Conservation (phyloP, 1,140 invertebrate species). For the Zaprionus kolodkinae region DNA sequence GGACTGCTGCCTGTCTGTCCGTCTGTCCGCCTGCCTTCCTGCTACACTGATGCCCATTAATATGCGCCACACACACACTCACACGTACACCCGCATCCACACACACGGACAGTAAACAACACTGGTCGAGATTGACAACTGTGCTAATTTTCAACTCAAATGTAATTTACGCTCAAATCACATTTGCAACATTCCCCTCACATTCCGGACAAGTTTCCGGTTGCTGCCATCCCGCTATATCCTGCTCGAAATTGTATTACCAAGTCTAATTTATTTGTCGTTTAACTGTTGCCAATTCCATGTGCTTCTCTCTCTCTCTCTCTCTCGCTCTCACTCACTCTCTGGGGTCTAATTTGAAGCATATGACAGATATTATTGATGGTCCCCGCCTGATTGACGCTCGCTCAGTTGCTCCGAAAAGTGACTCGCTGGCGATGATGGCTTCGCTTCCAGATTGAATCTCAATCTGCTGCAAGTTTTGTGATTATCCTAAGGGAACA, state of each 20-base stretch:
- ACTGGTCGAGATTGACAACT: constrained; percentile 69
- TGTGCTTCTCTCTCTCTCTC: neutral
- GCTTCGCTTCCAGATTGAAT: constrained; percentile 11
- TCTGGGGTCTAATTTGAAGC: constrained; percentile 20
- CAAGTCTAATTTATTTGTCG: constrained; percentile 77
- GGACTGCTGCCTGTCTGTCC: neutral
- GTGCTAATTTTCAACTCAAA: constrained; percentile 78
- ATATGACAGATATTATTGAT: constrained; percentile 44
- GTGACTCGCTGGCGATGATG: neutral
- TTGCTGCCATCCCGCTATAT: neutral
- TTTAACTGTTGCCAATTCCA: constrained; percentile 70
- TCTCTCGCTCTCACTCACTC: neutral
- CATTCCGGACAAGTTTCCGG: constrained; percentile 3
- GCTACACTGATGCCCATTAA: constrained; percentile 48
- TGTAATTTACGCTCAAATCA: constrained; percentile 78
- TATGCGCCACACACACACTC: constrained; percentile 47
- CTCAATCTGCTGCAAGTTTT: neutral
- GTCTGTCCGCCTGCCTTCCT: constrained; percentile 1
- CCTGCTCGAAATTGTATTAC: constrained; percentile 63
- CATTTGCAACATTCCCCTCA: constrained; percentile 75
- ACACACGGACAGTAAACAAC: neutral
- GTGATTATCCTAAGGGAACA: constrained; percentile 2
- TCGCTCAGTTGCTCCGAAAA: constrained; percentile 1
- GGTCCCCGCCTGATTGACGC: constrained; percentile 25
- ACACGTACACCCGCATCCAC: constrained; percentile 14